phyloP scores from a whole-genome alignment of 2,888 invertebrate species.

The Eupithecia subumbrata region DNA sequence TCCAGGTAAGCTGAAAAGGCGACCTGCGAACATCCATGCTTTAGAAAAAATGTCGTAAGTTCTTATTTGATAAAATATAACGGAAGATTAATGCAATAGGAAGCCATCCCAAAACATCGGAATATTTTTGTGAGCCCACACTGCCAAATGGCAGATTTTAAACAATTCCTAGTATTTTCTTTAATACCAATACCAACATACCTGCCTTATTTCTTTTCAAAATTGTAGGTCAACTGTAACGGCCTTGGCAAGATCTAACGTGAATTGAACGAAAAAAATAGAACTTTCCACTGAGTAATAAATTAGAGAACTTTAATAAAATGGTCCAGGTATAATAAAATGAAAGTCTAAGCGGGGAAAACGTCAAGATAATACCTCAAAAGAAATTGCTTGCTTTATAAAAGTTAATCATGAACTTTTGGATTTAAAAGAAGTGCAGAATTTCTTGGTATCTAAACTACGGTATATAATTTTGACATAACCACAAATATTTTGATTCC shows the following conservation, averaged over 20 bases:
- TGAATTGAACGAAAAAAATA: neutral
- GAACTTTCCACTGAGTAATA: neutral
- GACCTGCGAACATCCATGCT: constrained; percentile 15
- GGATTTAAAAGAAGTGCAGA: neutral
- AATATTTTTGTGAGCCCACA: too few relatives aligned
- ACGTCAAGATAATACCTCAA: neutral
- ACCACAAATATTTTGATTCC: neutral
- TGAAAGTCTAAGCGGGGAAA: neutral
- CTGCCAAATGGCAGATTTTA: too few relatives aligned
- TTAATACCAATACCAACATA: too few relatives aligned
- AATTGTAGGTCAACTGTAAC: neutral
- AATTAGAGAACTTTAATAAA: neutral
- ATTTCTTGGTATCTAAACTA: neutral
- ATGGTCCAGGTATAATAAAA: neutral
- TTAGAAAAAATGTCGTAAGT: too few relatives aligned
- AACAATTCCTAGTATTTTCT: too few relatives aligned
- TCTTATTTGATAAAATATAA: too few relatives aligned
- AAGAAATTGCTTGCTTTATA: neutral
- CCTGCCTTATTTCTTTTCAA: too few relatives aligned
- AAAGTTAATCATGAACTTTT: neutral
- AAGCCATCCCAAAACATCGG: too few relatives aligned
- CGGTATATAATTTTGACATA: neutral
- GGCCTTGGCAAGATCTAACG: neutral
- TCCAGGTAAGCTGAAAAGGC: constrained; percentile 25
- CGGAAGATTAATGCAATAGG: too few relatives aligned